Percentiles rank a stretch among this genome's conserved stretches.
These are phyloP conservation scores for Zalophus californianus DNA, from an alignment of 2,797 vertebrate species.

Conservation along the genomic window DNA sequence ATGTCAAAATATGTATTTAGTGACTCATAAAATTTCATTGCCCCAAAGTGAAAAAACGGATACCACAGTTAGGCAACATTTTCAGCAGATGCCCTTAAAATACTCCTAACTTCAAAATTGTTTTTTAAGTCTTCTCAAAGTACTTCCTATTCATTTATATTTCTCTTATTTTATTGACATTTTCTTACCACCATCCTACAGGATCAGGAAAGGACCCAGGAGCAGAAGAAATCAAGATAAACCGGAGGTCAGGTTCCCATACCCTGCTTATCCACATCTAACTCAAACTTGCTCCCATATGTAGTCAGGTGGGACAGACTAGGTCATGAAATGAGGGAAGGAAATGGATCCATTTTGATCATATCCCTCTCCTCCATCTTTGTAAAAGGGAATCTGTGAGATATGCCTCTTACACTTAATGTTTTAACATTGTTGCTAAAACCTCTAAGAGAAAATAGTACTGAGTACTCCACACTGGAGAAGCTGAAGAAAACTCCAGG, in stretches of 20 bases:
- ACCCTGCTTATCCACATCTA: background rate
- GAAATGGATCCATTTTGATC: background rate
- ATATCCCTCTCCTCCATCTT: background rate
- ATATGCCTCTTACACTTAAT: background rate
- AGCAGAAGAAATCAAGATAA: background rate
- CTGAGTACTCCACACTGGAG: background rate
- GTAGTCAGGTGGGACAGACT: background rate
- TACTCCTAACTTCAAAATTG: conserved; percentile 79
- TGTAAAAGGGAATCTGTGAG: background rate
- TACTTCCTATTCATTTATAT: conserved; percentile 33
- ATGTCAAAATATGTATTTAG: conserved; percentile 85
- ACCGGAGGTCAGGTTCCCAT: background rate
- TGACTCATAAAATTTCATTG: conserved; percentile 82
- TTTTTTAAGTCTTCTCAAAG: conserved; percentile 69
- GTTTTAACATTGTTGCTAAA: conserved; percentile 28
- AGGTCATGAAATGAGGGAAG: background rate
- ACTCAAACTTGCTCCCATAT: background rate
- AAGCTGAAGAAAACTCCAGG: conserved; percentile 43
- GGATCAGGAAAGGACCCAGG: background rate
- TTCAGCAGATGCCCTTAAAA: conserved; percentile 82
- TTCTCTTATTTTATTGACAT: conserved; percentile 4
- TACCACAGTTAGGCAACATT: conserved; percentile 74
- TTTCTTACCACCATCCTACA: conserved; percentile 34
- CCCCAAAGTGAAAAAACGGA: conserved; percentile 63
- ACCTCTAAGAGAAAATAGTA: conserved; percentile 3